Base-by-base conservation (phyloP, 1,140 invertebrate genomes). In the Heliconius congener region DNA sequence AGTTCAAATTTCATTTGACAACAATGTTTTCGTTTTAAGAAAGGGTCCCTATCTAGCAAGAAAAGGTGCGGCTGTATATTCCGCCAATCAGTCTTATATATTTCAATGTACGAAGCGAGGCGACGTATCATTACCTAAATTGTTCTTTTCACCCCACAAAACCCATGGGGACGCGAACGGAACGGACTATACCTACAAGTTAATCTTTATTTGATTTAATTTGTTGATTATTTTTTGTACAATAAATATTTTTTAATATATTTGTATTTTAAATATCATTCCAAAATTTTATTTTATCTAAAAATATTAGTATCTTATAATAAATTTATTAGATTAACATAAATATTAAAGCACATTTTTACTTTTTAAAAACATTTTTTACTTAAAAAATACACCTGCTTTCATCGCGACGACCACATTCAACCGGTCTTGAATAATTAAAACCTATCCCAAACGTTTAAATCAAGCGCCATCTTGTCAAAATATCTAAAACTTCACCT, bases 391-490 rank as follows among this genome's bases (percentile, higher is more conserved):
- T 8, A 30, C 60, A 66, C 27, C 5, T 16, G 23, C 50, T 30
- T 27, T 27, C 23, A 66, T 30, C 23, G 60, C 39, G 23, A 73
- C 73, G 73, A 23, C 8, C 73, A 52, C 39, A 73, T 50, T 42
- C 42, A 50, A 74, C 27, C 73, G 73, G 30, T 52, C 30, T 3
- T 19, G 50, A 57, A 30, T 52, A 30, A 75, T 34, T 5, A 57
- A 75, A 57, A 37, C 60, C 27, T 30, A 66, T 66, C 30, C n/a
- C 60, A 16, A 30, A 66, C 60, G 60, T 66, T 66, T 6, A 66
- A 66, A 55, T n/a, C n/a, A 9, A 66, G 60, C 60, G 60, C 60
- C 60, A 66, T 66, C 23, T 66, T 66, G 60, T 66, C 60, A 30
- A 11, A 30, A 57, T 57, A 23, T 23, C 55, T 60, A 23, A 60